These are phyloP conservation scores for Hydropsyche betteni DNA, from an alignment of 2,888 invertebrate species.

Conservation along the genomic window DNA sequence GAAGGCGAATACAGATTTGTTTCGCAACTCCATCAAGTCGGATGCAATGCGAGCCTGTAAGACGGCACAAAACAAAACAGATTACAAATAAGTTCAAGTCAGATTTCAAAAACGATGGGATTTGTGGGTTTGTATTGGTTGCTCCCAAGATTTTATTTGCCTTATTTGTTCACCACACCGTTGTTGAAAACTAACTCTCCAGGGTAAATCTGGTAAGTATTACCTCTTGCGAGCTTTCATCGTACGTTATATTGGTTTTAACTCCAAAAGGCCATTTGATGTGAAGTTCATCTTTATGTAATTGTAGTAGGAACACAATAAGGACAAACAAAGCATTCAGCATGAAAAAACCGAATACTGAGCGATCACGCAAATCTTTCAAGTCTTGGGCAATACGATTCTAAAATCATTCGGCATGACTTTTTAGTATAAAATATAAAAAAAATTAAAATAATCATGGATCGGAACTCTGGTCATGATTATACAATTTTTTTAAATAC, in stretches of 20 bases:
- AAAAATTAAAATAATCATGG: background rate
- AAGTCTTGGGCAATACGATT: conserved; percentile 90
- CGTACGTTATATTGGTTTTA: conserved; percentile 91
- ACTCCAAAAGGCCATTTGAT: conserved; percentile 96
- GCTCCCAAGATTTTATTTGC: conserved; percentile 50
- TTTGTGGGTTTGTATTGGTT: conserved; percentile 54
- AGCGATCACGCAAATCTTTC: conserved; percentile 93
- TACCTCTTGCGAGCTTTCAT: conserved; percentile 92
- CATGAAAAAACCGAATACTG: conserved; percentile 98
- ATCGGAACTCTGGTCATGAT: no score
- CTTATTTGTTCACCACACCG: conserved; percentile 12
- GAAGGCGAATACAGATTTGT: conserved; percentile 97
- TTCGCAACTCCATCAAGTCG: conserved; percentile 93
- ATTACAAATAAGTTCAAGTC: conserved; percentile 56
- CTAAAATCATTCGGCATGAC: conserved; percentile 70
- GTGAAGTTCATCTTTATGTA: conserved; percentile 96
- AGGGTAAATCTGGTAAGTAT: conserved; percentile 57
- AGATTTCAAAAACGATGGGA: conserved; percentile 67
- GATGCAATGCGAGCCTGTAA: conserved; percentile 87
- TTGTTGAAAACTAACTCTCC: conserved; percentile 52
- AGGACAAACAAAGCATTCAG: conserved; percentile 98
- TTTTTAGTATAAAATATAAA: conserved; percentile 6
- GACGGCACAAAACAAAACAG: conserved; percentile 61
- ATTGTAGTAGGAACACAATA: conserved; percentile 97
- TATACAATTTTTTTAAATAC: background rate